A percentile compares a stretch with the other conserved stretches of the same genome.
These are phyloP conservation scores for Cyanocitta stelleri DNA, from an alignment of 2,113 vertebrate genomes.

Conservation along the genomic window DNA sequence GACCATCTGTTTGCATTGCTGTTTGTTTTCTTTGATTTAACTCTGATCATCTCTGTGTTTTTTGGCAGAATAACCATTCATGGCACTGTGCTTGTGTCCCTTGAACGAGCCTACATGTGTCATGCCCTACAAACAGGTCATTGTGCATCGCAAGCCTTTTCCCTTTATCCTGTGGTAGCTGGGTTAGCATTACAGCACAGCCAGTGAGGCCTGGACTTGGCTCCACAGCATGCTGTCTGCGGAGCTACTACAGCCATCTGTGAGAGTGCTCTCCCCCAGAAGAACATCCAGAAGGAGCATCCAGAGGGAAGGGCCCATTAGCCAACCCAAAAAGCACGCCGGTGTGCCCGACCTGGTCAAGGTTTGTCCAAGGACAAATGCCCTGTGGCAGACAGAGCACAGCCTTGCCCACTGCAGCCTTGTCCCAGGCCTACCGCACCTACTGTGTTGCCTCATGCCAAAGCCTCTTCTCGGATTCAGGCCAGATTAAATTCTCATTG, in stretches of 20 bases:
- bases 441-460: background rate
- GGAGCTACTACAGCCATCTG: background rate
- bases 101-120: background rate
- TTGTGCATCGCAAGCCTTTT: background rate
- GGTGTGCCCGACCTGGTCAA: background rate
- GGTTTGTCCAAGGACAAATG: background rate
- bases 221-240: accelerated
- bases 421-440: background rate
- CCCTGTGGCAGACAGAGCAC: background rate
- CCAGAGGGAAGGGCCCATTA: background rate
- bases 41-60: background rate
- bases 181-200: background rate
- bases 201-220: accelerated
- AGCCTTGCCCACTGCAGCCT: background rate
- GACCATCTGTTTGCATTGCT: background rate
- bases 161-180: background rate
- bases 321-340: background rate
- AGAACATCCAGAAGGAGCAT: background rate
- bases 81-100: background rate
- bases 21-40: background rate
- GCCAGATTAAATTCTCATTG: background rate
- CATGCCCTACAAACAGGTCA: background rate
- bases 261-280: background rate
- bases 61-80: background rate
- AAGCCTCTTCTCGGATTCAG: background rate